These are phyloP conservation scores for Perodicticus potto DNA, from an alignment of 2,797 vertebrate species.

Conservation along the genomic window DNA sequence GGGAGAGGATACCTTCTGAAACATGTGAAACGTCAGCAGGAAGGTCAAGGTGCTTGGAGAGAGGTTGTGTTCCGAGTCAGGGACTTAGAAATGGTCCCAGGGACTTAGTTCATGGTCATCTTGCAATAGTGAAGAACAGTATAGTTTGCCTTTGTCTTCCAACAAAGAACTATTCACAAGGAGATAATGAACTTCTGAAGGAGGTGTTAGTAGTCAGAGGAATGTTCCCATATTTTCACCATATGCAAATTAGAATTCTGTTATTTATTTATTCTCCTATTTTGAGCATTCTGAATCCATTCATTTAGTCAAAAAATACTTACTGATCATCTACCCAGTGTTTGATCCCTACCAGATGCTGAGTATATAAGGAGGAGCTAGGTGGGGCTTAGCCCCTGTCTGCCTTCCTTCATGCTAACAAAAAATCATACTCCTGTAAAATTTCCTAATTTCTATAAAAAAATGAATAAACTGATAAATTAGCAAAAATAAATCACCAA, in stretches of 20 bases:
- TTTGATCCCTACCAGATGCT: not conserved
- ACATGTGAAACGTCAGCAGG: not conserved
- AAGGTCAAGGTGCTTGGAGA: not conserved
- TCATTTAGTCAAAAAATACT: not conserved
- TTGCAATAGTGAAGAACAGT: not conserved
- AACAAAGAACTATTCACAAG: not conserved
- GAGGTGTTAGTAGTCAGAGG: not conserved
- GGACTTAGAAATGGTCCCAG: too few species aligned
- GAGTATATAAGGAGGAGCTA: not conserved
- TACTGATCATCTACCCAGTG: not conserved
- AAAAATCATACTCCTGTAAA: slow-evolving; percentile 18
- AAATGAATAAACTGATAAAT: not conserved
- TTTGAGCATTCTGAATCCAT: not conserved
- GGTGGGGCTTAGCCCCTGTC: not conserved
- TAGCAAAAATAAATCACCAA: not conserved
- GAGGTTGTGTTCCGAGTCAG: not conserved
- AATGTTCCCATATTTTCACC: not conserved
- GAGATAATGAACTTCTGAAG: not conserved
- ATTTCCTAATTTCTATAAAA: not conserved
- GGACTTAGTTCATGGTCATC: not conserved
- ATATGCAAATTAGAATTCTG: not conserved
- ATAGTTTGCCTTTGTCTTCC: not conserved
- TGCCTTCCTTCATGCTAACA: not conserved
- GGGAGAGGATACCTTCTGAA: not conserved
- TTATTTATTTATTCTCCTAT: not conserved